phyloP scores from a whole-genome alignment of 1,140 invertebrate species.

The Chlorops oryzae region DNA sequence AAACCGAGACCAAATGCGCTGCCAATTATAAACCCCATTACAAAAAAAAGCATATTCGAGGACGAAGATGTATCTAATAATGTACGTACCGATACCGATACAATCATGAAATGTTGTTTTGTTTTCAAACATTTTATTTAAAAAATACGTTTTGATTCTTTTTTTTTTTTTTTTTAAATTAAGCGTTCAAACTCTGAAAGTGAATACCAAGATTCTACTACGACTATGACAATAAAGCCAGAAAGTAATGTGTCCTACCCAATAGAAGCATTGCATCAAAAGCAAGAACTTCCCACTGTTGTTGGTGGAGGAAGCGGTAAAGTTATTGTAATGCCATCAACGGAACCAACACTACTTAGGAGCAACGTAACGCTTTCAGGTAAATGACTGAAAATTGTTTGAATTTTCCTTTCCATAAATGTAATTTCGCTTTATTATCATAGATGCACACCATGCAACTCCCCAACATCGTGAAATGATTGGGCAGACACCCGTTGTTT shows the following conservation, averaged over 20 bases:
- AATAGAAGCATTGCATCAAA: too few relatives aligned
- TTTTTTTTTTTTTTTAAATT: constrained; percentile 13
- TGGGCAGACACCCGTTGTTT: constrained; percentile 35
- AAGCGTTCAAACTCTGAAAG: constrained; percentile 23
- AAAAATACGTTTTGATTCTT: background rate
- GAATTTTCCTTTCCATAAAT: background rate
- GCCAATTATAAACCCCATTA: constrained; percentile 37
- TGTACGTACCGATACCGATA: constrained; percentile 15
- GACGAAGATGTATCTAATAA: constrained; percentile 30
- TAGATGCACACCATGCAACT: constrained; percentile 19
- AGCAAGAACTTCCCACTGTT: too few relatives aligned
- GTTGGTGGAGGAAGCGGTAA: constrained; percentile 18
- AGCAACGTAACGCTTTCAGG: background rate
- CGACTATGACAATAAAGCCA: constrained; percentile 2
- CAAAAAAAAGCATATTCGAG: constrained; percentile 41
- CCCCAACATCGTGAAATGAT: constrained; percentile 22
- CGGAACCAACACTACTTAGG: constrained; percentile 3
- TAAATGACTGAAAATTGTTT: background rate
- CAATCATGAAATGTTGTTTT: background rate
- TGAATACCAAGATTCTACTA: constrained; percentile 21
- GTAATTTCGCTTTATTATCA: background rate
- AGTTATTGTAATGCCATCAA: constrained; percentile 18
- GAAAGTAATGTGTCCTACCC: constrained; percentile 5
- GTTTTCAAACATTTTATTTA: background rate
- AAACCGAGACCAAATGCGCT: constrained; percentile 33